These are phyloP conservation scores for Drosophila sulfurigaster DNA, from an alignment of 1,140 invertebrate species.

Conservation along the genomic window DNA sequence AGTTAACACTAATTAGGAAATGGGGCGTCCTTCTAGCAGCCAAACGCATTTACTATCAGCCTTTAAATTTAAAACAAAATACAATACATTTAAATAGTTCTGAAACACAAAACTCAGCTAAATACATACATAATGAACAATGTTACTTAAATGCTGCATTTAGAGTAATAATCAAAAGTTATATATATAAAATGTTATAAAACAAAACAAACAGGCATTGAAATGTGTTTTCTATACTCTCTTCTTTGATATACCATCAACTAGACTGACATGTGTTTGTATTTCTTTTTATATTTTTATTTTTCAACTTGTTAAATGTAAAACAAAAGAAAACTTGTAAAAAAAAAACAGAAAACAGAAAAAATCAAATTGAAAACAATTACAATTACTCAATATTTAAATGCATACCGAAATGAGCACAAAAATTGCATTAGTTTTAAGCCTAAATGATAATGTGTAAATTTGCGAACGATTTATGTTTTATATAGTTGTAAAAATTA, in stretches of 20 bases:
- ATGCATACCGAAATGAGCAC: constrained; percentile 57
- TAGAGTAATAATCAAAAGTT: constrained; percentile 52
- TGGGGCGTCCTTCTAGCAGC: constrained; percentile 15
- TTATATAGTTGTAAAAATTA: constrained; percentile 70
- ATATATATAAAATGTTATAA: constrained; percentile 22
- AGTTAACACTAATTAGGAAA: constrained; percentile 28
- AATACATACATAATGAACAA: constrained; percentile 44
- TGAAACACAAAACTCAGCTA: constrained; percentile 29
- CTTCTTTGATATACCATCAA: constrained; percentile 47
- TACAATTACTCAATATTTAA: constrained; percentile 63
- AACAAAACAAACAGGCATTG: constrained; percentile 23
- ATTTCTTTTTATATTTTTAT: constrained; percentile 4
- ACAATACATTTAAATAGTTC: constrained; percentile 44
- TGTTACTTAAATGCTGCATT: constrained; percentile 79
- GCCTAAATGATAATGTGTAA: constrained; percentile 64
- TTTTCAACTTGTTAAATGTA: constrained; percentile 41
- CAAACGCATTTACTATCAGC: constrained; percentile 46
- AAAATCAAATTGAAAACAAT: constrained; percentile 30
- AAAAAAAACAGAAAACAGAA: background rate
- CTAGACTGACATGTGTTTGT: constrained; percentile 68
- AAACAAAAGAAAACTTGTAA: constrained; percentile 37
- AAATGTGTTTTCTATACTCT: constrained; percentile 54
- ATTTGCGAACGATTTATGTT: constrained; percentile 67
- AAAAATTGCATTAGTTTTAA: constrained; percentile 69
- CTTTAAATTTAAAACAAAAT: constrained; percentile 14